Base-by-base conservation (phyloP, 2,888 invertebrate species). In the Idaea straminata region DNA sequence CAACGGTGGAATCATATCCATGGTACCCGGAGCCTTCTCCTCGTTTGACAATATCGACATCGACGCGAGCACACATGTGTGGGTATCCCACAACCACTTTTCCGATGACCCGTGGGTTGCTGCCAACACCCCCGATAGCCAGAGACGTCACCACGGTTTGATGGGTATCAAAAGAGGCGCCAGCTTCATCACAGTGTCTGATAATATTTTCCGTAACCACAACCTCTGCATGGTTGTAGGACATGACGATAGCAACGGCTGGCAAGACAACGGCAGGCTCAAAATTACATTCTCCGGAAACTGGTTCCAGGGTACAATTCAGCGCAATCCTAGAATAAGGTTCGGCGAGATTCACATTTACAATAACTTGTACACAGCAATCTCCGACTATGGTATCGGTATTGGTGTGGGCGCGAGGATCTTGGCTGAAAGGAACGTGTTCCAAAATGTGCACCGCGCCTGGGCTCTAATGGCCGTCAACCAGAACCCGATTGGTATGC, bases 191-290 rank as follows among this genome's bases (percentile, higher is more conserved):
- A 60, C 72, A 0, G 62, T 72, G 16, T 72, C 72, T 13, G 66
- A 72, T 64, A 69, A 59, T 59, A 65, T 72, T 38, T 72, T 72
- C 64, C 68, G 72, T n/a, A 72, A 72, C 57, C 69, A 69, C 62
- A 62, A 69, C 59, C 60, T 64, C 0, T 65, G 65, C 15, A 67
- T 58, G 16, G 34, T 72, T 15, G 62, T 69, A 7, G 72, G 72
- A 25, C 65, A 66, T 64, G 58, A 13, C 3, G 69, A 69, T 57
- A 66, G 61, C 64, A 67, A 64, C 61, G 66, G 25, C 0, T 47
- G 36, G 5, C 59, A 65, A 57, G 72, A 72, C 15, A n/a, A 15
- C 4, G 72, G 72, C 35, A 67, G 66, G 15, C 67, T 72, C 15
- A 67, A 67, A 38, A 59, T 63, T 7, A 67, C 72, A 6, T 66